Base-by-base conservation (phyloP, 2,113 vertebrate genomes). In the Campylorhamphus procurvoides region DNA sequence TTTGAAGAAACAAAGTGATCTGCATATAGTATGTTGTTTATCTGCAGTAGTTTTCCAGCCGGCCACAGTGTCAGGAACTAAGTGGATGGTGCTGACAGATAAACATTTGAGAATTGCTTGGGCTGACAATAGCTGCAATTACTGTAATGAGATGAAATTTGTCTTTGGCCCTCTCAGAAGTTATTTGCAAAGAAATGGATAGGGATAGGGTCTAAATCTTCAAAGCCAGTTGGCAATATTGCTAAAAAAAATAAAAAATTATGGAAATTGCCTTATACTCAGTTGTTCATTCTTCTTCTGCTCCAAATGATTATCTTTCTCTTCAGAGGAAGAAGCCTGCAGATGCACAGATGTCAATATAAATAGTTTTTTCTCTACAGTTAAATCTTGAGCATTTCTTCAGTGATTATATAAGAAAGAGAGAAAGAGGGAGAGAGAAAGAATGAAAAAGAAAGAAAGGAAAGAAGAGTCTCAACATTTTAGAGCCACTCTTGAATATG, bases 31-130 rank as follows among this genome's bases (percentile, higher is more conserved):
- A 23, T 49, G 31, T 49, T 93, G 90, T 96, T 94, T 71, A 94
- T 79, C 94, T 96, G 92, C 96, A 68, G 94, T 84, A 84, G 72
- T 93, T 95, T 96, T 95, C 93, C 92, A 95, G 79, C 22, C 2
- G 2, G 44, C 79, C 90, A 55, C 63, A 12, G 64, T 71, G 75
- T 84, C 90, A 81, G 83, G 47, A 69, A 56, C 75, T 64, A 68
- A 88, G 76, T 18, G 68, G 85, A 84, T 91, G 79, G 52, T 68
- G 93, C 92, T 93, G 94, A 90, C 67, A 93, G 82, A 90, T 75
- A 93, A 95, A 93, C 37, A 5, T 77, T 40, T 33, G 53, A 89
- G 85, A 84, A 93, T 72, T 87, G 59, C 83, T 68, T 68, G 72
- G 59, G 67, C 72, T 88, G 75, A 74, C 71, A 81, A 19, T 18